These are phyloP conservation scores for Linepithema humile DNA, from an alignment of 1,140 invertebrate genomes.

Conservation along the genomic window DNA sequence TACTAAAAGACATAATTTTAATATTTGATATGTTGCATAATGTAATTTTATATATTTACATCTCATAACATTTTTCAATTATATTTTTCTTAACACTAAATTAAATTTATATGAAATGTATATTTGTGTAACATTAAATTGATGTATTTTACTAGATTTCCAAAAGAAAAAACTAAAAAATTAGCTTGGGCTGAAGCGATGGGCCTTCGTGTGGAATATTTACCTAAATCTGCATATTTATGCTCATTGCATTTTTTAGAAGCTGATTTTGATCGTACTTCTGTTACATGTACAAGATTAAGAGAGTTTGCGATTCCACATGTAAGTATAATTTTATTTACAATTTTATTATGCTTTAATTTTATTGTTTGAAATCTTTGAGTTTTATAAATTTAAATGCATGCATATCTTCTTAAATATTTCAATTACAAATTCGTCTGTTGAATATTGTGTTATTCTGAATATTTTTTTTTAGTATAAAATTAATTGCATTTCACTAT, in stretches of 20 bases:
- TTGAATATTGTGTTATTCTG: background rate
- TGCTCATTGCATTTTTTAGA: background rate
- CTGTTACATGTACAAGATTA: background rate
- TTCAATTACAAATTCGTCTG: background rate
- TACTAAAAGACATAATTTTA: too few relatives aligned
- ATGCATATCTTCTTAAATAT: background rate
- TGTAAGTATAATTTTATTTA: background rate
- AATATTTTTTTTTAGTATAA: background rate
- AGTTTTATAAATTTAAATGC: background rate
- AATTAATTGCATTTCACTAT: too few relatives aligned
- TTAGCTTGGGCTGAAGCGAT: background rate
- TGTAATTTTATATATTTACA: too few relatives aligned
- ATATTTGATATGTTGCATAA: too few relatives aligned
- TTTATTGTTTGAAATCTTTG: background rate
- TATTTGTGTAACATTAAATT: background rate
- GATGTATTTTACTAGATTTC: constrained; percentile 2
- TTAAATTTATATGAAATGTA: background rate
- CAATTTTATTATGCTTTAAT: background rate
- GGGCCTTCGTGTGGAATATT: background rate
- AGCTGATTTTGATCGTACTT: background rate
- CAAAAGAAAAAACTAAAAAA: background rate
- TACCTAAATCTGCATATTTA: background rate
- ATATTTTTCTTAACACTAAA: background rate
- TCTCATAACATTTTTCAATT: background rate
- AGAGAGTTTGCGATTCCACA: background rate